Base-by-base conservation (phyloP, 2,113 vertebrate species). In the Chaetura pelagica region DNA sequence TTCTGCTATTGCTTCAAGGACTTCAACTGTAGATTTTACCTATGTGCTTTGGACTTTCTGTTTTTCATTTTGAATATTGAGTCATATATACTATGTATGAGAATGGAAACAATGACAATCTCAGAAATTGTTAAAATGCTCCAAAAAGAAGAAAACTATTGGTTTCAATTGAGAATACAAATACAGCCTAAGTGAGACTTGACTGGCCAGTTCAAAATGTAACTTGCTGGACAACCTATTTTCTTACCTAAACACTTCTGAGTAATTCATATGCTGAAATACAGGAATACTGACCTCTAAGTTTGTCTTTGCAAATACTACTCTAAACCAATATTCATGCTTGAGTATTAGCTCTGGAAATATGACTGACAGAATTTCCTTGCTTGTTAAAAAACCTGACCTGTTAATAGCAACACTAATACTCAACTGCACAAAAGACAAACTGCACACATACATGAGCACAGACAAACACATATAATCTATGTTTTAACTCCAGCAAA, bases 401-500 rank as follows among this genome's bases (percentile, higher is more conserved):
- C 29, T 3, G 1, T n/a, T 86, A 67, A 67, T 22, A 86, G 52
- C 61, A 59, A 73, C 3, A 89, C 4, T 14, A 67, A 54, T 32
- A 62, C 15, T 54, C 34, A 71, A 0, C 35, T 74, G 13, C 40
- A 86, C 26, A 94, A 26, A 91, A 81, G 94, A 84, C 71, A 69
- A 68, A 89, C 42, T 26, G n/a, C 55, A 95, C 84, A 87, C 66
- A 91, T 9, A 93, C 7, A 81, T 58, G 64, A 84, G 23, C 51
- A 94, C 59, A 84, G 42, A 89, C 59, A 91, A 57, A 94, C 64
- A 94, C 19, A 92, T 40, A 84, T 8, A 54, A 89, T 66, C 59
- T 67, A 78, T 89, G 93, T 89, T 94, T 92, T 96, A 95, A 81
- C 81, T 74, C 42, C 48, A 84, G 73, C 87, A 90, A 94, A 93